Conservation (phyloP, 2,113 vertebrate genomes). For the Ranitomeya variabilis region DNA sequence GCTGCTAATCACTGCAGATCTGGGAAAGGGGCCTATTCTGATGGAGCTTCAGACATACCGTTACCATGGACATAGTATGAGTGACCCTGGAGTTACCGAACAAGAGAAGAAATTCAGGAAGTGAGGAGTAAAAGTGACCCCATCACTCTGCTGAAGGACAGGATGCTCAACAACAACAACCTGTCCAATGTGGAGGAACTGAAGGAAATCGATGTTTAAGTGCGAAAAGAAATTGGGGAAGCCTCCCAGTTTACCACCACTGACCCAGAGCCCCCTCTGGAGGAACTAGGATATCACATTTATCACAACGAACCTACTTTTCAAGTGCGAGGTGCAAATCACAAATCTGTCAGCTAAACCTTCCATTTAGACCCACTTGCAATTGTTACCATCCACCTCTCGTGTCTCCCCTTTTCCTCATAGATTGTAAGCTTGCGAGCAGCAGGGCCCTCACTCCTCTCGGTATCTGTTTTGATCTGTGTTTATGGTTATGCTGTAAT, state of each 20-base stretch:
- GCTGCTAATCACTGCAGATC: conserved; percentile 85
- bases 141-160: conserved; percentile 94
- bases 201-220: conserved; percentile 95
- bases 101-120: conserved; percentile 98
- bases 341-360: conserved; percentile 86
- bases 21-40: conserved; percentile 92
- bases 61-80: conserved; percentile 97
- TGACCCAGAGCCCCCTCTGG: conserved; percentile 91
- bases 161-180: conserved; percentile 91
- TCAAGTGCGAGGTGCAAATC: conserved; percentile 90
- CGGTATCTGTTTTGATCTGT: too few relatives aligned
- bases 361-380: neutral
- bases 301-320: conserved; percentile 81
- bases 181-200: conserved; percentile 92
- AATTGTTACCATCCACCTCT: neutral
- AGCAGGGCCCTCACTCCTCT: too few relatives aligned
- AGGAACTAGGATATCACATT: conserved; percentile 88
- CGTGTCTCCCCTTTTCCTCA: too few relatives aligned
- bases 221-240: conserved; percentile 94
- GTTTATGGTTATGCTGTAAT: too few relatives aligned
- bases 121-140: conserved; percentile 98
- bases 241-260: conserved; percentile 93
- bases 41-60: conserved; percentile 94
- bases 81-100: conserved; percentile 93
- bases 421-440: too few relatives aligned